These are phyloP conservation scores for Watsonalla binaria DNA, from an alignment of 2,888 invertebrate species.

Conservation along the genomic window DNA sequence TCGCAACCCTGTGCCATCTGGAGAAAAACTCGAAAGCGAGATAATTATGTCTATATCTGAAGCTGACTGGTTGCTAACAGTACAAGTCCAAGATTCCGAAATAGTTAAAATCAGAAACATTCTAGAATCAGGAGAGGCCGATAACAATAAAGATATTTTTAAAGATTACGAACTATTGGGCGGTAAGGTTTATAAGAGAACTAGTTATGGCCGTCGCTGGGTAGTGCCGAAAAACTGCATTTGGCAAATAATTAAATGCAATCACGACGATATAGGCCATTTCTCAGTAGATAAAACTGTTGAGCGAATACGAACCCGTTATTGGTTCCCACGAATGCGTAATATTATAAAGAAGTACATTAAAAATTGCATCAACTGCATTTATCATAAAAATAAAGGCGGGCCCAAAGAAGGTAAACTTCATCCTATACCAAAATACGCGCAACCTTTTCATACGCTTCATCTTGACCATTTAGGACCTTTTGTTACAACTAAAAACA, in stretches of 20 bases:
- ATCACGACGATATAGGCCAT: conserved; percentile 35
- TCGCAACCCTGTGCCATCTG: conserved; percentile 8
- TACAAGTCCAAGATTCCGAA: conserved; percentile 20
- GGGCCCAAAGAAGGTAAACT: conserved; percentile 15
- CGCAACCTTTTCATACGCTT: conserved; percentile 24
- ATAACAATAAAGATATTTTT: conserved; percentile 18
- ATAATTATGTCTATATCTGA: conserved; percentile 18
- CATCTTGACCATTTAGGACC: conserved; percentile 30
- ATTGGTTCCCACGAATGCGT: conserved; percentile 19
- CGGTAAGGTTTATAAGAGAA: conserved; percentile 23
- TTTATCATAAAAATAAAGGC: conserved; percentile 29
- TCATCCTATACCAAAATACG: conserved; percentile 18
- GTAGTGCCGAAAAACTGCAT: conserved; percentile 24
- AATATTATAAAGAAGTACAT: conserved; percentile 25
- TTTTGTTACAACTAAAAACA: conserved; percentile 20
- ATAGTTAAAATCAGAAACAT: conserved; percentile 7
- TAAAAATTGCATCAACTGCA: conserved; percentile 27
- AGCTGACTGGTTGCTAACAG: conserved; percentile 19
- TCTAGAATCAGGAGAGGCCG: conserved; percentile 18
- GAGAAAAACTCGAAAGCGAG: too few relatives aligned
- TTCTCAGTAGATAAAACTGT: conserved; percentile 26
- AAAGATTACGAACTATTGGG: conserved; percentile 21
- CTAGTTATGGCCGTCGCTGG: conserved; percentile 23
- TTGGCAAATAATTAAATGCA: conserved; percentile 21
- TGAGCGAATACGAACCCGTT: conserved; percentile 12